A percentile compares a stretch with the other conserved stretches of the same genome.
These are phyloP conservation scores for Tetramorium parvispinum DNA, from an alignment of 1,140 invertebrate genomes.

Conservation along the genomic window DNA sequence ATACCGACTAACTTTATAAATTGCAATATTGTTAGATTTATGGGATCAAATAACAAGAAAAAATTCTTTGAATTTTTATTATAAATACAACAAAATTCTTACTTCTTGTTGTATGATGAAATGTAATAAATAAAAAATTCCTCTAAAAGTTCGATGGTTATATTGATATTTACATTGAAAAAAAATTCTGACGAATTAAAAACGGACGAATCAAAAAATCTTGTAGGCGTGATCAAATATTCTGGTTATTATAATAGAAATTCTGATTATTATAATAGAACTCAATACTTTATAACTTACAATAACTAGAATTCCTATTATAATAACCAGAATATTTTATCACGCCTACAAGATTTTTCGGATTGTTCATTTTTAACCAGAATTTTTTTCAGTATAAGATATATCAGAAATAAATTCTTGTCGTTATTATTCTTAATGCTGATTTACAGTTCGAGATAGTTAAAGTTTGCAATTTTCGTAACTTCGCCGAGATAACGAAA, in stretches of 20 bases:
- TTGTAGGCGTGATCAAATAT: too few species aligned
- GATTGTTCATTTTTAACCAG: too few species aligned
- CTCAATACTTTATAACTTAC: too few species aligned
- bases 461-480: background rate
- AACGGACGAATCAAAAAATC: too few species aligned
- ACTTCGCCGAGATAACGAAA: slow-evolving; percentile 11
- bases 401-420: background rate
- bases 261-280: too few species aligned
- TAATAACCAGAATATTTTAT: too few species aligned
- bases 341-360: too few species aligned
- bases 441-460: background rate
- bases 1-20: background rate
- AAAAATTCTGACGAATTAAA: too few species aligned
- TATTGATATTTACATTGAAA: background rate
- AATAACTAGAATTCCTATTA: too few species aligned
- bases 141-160: background rate
- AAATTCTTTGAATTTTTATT: background rate
- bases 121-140: background rate
- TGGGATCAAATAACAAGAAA: background rate
- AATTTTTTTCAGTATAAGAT: background rate
- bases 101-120: background rate
- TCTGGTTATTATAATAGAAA: too few species aligned
- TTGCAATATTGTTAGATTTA: background rate
- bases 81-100: background rate
- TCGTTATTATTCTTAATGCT: background rate